Base-by-base conservation (phyloP, 2,113 vertebrate genomes). In the Megaceryle torquata region DNA sequence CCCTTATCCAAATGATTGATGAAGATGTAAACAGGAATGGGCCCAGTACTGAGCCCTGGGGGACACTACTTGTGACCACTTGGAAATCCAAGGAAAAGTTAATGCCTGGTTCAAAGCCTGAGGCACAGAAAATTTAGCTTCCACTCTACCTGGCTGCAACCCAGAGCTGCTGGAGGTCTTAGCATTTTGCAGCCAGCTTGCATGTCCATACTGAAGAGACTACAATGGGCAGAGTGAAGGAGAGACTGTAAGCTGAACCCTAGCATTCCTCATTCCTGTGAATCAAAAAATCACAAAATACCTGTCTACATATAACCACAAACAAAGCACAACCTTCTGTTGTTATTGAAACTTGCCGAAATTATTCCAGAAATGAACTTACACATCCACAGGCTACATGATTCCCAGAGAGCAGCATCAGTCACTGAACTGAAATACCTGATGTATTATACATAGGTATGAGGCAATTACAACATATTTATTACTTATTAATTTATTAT, bases 31-130 rank as follows among this genome's bases (percentile, higher is more conserved):
- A 41, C 39, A 41, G 39, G 13, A 41, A 13, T 41, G 39, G 39
- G 8, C 39, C 39, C 39, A 41, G 39, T 41, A 41, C 39, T 41
- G 39, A 41, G 39, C 10, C 39, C 39, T 41, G 39, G 39, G 39
- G 39, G 39, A 41, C 39, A 41, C 39, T 41, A 41, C 39, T 41
- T 41, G 39, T 41, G 39, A 41, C 39, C 39, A 41, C 6, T 7
- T 74, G 76, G 50, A 96, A 93, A 88, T 69, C 46, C 68, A 95
- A 91, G 65, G 78, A 78, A 53, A 53, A 76, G 41, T 63, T 83
- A 86, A 80, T 50, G 31, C 9, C 67, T 72, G 35, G 37, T 70
- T 94, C 79, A 91, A 85, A 79, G 71, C 26, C 76, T 25, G n/a
- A 86, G 44, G 59, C 65, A 60, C 21, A 61, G 46, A 69, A 17